Conservation (phyloP, 2,113 vertebrate species). For the Chamaetylas fuelleborni region DNA sequence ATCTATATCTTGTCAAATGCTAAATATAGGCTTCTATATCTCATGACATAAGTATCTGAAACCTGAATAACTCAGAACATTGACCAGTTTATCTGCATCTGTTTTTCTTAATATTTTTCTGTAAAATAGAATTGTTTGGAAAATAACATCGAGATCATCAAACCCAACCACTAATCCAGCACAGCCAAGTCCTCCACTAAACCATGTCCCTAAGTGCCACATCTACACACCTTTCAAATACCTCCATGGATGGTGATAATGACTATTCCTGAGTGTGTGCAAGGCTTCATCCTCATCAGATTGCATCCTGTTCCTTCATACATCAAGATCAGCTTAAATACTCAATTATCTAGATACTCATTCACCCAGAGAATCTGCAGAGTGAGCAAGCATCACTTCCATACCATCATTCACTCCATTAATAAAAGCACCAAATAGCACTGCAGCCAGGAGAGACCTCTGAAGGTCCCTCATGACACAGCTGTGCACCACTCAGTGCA, state of each 20-base stretch:
- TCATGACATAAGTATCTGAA: background rate
- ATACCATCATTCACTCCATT: background rate
- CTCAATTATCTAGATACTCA: background rate
- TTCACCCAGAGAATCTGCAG: background rate
- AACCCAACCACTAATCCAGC: background rate
- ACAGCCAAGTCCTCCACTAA: background rate
- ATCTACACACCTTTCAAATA: background rate
- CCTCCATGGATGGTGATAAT: background rate
- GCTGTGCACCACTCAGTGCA: background rate
- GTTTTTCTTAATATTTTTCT: background rate
- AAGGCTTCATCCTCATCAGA: background rate
- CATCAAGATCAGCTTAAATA: background rate
- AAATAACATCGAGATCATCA: background rate
- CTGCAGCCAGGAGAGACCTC: background rate
- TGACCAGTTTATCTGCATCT: background rate
- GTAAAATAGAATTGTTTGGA: background rate
- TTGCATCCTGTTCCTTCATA: background rate
- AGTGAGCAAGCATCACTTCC: background rate
- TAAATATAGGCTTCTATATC: background rate
- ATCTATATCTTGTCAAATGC: background rate
- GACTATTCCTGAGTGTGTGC: background rate
- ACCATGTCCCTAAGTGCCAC: background rate
- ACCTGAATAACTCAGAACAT: background rate
- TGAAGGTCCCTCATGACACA: background rate
- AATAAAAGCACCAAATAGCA: background rate